Percentiles rank a stretch among this genome's conserved stretches.
Evolutionary conservation across 1,140 invertebrate species (phyloP).

Genomic region (Drosophila nikananu): DNA sequence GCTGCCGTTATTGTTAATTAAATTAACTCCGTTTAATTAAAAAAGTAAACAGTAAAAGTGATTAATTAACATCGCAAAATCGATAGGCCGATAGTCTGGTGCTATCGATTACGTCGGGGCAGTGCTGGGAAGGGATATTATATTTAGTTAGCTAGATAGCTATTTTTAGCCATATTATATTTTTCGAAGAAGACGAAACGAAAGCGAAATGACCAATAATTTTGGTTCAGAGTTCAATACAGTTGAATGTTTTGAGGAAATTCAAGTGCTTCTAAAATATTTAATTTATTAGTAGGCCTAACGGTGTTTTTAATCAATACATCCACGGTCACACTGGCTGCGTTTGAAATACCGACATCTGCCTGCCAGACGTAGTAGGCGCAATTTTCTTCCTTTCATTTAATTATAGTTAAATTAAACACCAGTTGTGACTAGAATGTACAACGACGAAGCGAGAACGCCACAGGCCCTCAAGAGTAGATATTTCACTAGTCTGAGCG

Average conservation of each 20-base stretch:
- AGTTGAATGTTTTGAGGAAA: too few relatives aligned
- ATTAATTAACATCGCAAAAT: constrained; percentile 51
- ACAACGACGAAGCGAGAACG: constrained; percentile 68
- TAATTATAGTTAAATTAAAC: constrained; percentile 29
- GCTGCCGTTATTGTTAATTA: constrained; percentile 39
- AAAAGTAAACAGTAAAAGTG: constrained; percentile 63
- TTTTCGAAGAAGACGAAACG: too few relatives aligned
- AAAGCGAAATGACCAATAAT: too few relatives aligned
- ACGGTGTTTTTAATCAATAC: neutral
- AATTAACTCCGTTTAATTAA: constrained; percentile 58
- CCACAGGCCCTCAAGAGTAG: constrained; percentile 62
- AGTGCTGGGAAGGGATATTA: constrained; percentile 7
- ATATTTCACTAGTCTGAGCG: constrained; percentile 53
- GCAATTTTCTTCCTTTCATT: neutral
- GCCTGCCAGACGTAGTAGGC: constrained; percentile 25
- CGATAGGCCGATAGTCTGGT: constrained; percentile 6
- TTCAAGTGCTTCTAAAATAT: too few relatives aligned
- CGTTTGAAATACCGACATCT: constrained; percentile 58
- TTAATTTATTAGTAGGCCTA: too few relatives aligned
- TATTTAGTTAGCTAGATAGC: too few relatives aligned
- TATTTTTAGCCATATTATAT: too few relatives aligned
- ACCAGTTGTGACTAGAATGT: constrained; percentile 35
- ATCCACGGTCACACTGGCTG: neutral
- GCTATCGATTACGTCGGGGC: constrained; percentile 4
- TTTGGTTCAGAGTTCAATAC: too few relatives aligned